Conservation (phyloP, 2,797 vertebrate species). For the Scolopax bukidnonensis region DNA sequence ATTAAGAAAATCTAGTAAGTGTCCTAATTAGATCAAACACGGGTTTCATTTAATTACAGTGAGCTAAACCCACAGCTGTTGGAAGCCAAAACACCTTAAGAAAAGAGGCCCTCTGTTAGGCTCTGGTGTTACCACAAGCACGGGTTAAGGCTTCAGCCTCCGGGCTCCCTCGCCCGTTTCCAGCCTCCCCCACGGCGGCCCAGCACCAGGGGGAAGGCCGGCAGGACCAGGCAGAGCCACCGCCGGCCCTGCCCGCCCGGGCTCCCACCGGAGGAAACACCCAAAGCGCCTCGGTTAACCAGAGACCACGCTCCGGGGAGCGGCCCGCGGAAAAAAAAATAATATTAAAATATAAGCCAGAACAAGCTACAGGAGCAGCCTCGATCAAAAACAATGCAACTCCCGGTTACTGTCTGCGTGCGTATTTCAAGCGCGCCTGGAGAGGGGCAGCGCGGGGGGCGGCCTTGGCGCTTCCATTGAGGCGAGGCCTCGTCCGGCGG, state of each 20-base stretch:
- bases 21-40: background rate
- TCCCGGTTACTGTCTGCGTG: background rate
- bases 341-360: background rate
- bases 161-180: background rate
- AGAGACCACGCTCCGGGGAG: fast-evolving
- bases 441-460: background rate
- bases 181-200: background rate
- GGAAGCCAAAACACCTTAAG: background rate
- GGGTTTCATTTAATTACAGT: background rate
- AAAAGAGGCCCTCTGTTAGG: fast-evolving
- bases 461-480: fast-evolving
- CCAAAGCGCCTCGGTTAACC: background rate
- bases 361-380: background rate
- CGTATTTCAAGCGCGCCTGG: fast-evolving
- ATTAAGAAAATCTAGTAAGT: background rate
- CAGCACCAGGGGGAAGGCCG: background rate
- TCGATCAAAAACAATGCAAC: too few species aligned
- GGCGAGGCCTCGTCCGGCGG: background rate
- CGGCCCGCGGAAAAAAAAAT: background rate
- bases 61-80: background rate
- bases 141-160: background rate
- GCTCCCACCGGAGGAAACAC: background rate
- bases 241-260: background rate
- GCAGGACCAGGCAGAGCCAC: background rate
- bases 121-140: background rate